Evolutionary conservation across 2,888 invertebrate species (phyloP), one percentile per base, ranked within the genome.

Genomic region (Heliothis peltigera): DNA sequence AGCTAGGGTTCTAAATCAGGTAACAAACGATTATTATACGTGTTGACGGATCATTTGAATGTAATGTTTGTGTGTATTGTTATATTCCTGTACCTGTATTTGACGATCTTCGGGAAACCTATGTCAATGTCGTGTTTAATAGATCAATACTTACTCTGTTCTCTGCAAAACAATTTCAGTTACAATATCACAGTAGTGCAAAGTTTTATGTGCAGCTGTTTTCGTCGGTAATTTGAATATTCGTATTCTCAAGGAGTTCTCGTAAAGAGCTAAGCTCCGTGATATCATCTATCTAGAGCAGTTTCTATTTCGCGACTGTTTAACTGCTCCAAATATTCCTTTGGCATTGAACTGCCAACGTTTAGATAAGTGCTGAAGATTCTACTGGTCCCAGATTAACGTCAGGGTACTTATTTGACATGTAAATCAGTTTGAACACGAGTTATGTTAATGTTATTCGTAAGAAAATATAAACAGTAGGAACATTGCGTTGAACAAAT

Each of bases 1-100:
- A 88, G 78, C 83, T 88, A 87, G 87, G 84, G 61, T 90, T 88
- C 93, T 94, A 89, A 79, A 90, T 90, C 82, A 89, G 84, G 87
- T 74, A 82, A 70, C 71, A 74, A 64, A 74, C 55, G 21, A 64
- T 72, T 72, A 81, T 72, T 74, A 76, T n/a, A 48, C n/a, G 17
- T 28, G 46, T 57, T 63, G 10, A 51, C 19, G 8, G 49, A 7
- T 53, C n/a, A 43, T 57, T 21, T 65, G 28, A 22, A 54, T 62
- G 55, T 57, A 18, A 54, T 59, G 64, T 62, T 53, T 47, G 64
- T 57, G 53, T 64, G 58, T 76, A 19, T 52, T 6, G 55, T 60
- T 44, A 59, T 12, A 48, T 67, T 59, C 58, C 61, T 73, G 74
- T 77, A 74, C 74, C 74, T 77, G 64, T 55, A 44, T 39, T 68